A percentile compares a stretch with the other conserved stretches of the same genome.
Conservation (phyloP, 2,888 invertebrate genomes). For the Lepidochitona cinerea region DNA sequence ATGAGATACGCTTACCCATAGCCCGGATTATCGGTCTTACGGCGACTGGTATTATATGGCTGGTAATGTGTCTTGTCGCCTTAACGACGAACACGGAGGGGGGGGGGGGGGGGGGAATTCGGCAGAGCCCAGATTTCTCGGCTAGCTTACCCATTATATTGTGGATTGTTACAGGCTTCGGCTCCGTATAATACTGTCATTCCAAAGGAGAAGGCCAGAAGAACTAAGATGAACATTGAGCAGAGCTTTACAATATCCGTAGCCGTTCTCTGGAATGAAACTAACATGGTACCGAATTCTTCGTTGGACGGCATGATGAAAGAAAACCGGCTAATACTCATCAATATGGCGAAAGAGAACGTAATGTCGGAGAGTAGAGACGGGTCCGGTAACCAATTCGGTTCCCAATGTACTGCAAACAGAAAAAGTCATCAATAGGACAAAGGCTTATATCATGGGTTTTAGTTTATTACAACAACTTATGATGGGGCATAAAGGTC, state of each 20-base stretch:
- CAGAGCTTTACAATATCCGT: slow-evolving; percentile 54
- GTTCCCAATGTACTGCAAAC: slow-evolving; percentile 38
- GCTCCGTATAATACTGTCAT: slow-evolving; percentile 57
- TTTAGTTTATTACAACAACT: too few species aligned
- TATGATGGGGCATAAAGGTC: too few species aligned
- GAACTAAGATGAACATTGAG: slow-evolving; percentile 58
- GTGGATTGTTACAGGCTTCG: slow-evolving; percentile 47
- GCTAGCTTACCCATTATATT: slow-evolving; percentile 44
- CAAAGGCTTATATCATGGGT: too few species aligned
- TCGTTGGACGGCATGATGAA: slow-evolving; percentile 65
- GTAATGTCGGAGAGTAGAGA: slow-evolving; percentile 56
- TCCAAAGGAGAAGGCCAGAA: slow-evolving; percentile 61
- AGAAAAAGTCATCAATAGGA: neutral
- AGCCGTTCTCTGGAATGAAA: slow-evolving; percentile 59
- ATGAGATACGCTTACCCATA: too few species aligned
- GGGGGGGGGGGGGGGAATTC: too few species aligned
- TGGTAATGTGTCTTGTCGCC: too few species aligned
- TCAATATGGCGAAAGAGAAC: slow-evolving; percentile 57
- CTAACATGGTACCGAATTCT: slow-evolving; percentile 61
- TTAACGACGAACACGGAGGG: too few species aligned
- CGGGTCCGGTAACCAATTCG: slow-evolving; percentile 51
- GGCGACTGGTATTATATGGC: too few species aligned
- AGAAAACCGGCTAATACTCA: slow-evolving; percentile 56
- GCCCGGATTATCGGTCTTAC: too few species aligned
- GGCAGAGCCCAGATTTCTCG: too few species aligned